Conservation (phyloP, 1,140 invertebrate species). For the Cyrtorhinus lividipennis region DNA sequence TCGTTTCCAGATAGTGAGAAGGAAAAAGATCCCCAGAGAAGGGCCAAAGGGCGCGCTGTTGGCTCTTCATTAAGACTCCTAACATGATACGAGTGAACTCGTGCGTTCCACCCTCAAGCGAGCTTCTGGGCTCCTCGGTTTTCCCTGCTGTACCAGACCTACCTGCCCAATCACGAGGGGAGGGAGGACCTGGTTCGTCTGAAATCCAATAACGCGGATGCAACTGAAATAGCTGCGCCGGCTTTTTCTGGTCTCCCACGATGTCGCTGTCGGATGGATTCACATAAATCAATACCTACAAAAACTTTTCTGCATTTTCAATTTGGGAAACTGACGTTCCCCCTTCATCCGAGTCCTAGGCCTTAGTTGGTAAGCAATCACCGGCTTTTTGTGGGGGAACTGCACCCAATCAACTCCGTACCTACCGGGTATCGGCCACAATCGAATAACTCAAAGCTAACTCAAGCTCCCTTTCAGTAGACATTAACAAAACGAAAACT, state of each 20-base stretch:
- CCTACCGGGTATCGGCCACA: background rate
- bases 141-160: too few species aligned
- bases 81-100: constrained; percentile 8
- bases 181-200: background rate
- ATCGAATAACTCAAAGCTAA: background rate
- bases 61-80: constrained; percentile 6
- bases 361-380: background rate
- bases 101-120: background rate
- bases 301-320: background rate
- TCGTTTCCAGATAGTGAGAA: background rate
- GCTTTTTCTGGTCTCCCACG: background rate
- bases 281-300: background rate
- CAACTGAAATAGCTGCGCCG: background rate
- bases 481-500: too few species aligned
- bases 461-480: too few species aligned
- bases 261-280: background rate
- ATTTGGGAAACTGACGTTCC: background rate
- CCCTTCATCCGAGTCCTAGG: background rate
- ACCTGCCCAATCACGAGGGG: background rate
- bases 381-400: background rate
- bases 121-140: too few species aligned
- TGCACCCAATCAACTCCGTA: background rate
- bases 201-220: background rate
- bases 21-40: background rate
- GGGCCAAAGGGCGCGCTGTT: background rate